phyloP scores from a whole-genome alignment of 2,113 vertebrate species.

The Arothron firmamentum region DNA sequence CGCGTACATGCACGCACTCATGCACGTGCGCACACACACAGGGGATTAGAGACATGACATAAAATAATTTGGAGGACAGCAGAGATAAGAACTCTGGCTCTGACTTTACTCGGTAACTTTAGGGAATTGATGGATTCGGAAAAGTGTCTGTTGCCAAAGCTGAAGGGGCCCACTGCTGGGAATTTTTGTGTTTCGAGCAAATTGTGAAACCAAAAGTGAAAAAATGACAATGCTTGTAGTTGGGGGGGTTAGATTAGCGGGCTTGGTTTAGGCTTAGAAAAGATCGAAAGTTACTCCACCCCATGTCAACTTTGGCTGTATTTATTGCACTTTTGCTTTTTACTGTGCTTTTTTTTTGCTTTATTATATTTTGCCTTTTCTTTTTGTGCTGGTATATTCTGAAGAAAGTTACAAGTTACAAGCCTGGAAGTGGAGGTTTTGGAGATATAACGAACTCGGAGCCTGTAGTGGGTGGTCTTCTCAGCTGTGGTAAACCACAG shows the following conservation, averaged over 20 bases:
- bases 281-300: no score
- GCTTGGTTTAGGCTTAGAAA: neutral
- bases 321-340: no score
- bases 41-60: conserved; percentile 36
- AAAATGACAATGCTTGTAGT: neutral
- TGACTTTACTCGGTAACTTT: conserved; percentile 14
- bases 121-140: conserved; percentile 12
- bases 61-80: conserved; percentile 34
- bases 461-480: conserved; percentile 36
- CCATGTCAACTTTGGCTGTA: no score
- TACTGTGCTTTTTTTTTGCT: no score
- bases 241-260: neutral
- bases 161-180: conserved; percentile 1
- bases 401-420: no score
- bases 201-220: conserved; percentile 1
- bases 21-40: conserved; percentile 22
- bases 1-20: conserved; percentile 26
- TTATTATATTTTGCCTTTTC: no score
- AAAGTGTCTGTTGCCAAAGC: conserved; percentile 26
- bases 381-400: no score
- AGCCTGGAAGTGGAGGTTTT: no score
- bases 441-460: neutral
- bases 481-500: conserved; percentile 60
- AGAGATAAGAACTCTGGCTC: conserved; percentile 26
- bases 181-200: no score